These are phyloP conservation scores for Hucho hucho DNA, from an alignment of 2,113 vertebrate species.

Conservation along the genomic window DNA sequence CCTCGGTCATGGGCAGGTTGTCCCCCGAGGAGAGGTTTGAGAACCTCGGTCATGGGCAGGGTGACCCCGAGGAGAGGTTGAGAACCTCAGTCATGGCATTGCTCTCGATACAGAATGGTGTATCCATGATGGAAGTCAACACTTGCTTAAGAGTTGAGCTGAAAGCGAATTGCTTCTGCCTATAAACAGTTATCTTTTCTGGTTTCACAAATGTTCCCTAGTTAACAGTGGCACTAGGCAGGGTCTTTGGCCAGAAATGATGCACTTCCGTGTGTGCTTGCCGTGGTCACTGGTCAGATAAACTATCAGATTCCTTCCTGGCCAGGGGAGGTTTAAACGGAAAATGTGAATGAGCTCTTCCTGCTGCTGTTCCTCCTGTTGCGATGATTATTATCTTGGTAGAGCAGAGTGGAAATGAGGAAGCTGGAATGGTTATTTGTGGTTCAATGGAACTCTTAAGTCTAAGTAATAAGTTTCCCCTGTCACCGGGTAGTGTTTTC, in stretches of 20 bases:
- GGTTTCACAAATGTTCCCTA: not conserved
- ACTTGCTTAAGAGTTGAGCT: no score
- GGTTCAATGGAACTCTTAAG: no score
- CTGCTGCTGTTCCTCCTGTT: slow-evolving; percentile 1
- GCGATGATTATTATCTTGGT: slow-evolving; percentile 46
- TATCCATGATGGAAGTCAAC: no score
- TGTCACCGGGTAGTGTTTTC: not conserved
- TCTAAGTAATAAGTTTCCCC: no score
- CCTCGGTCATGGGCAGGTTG: not conserved
- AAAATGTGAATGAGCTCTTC: no score
- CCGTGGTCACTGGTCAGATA: slow-evolving; percentile 30
- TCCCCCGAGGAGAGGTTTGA: not conserved
- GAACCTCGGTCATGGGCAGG: not conserved
- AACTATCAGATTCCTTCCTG: slow-evolving; percentile 50
- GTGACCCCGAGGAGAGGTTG: no score
- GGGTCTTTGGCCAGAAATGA: not conserved
- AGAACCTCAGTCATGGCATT: not conserved
- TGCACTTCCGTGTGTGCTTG: slow-evolving; percentile 11
- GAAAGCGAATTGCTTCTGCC: no score
- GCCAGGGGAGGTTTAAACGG: slow-evolving; percentile 5
- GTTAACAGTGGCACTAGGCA: not conserved
- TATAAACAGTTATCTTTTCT: no score
- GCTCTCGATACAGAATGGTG: not conserved
- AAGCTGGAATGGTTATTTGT: slow-evolving; percentile 26
- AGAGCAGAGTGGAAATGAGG: slow-evolving; percentile 51